Evolutionary conservation across 2,888 invertebrate species (phyloP).

Genomic region (Endomychus coccineus): DNA sequence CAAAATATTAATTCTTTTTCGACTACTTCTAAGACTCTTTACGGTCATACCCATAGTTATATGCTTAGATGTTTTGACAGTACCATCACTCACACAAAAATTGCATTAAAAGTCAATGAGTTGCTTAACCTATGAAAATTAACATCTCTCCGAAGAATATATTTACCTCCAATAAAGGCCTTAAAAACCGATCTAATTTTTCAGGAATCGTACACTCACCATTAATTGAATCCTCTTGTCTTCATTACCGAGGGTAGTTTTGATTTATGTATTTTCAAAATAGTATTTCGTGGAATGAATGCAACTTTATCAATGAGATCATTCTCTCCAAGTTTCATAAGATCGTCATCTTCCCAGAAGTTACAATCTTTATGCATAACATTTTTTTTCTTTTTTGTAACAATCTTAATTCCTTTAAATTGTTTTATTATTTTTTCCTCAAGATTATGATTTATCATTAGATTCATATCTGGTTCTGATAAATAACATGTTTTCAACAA

Average conservation of each 20-base stretch:
- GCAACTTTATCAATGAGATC: conserved; percentile 15
- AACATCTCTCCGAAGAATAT: conserved; percentile 13
- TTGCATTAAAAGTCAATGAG: conserved; percentile 18
- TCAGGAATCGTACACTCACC: conserved; percentile 17
- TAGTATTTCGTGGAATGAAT: conserved; percentile 8
- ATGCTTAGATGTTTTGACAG: conserved; percentile 26
- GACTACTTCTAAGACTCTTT: conserved; percentile 26
- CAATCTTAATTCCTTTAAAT: conserved; percentile 15
- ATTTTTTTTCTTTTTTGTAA: conserved; percentile 18
- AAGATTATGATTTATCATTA: too few species aligned
- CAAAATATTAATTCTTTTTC: conserved; percentile 24
- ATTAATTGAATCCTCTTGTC: conserved; percentile 10
- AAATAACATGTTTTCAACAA: too few species aligned
- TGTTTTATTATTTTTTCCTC: conserved; percentile 15
- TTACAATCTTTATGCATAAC: conserved; percentile 15
- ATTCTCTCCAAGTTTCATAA: conserved; percentile 14
- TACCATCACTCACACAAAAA: conserved; percentile 25
- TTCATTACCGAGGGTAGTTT: conserved; percentile 10
- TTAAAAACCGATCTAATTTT: conserved; percentile 14
- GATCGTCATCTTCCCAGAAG: conserved; percentile 14
- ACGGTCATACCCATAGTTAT: conserved; percentile 24
- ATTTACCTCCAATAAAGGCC: conserved; percentile 12
- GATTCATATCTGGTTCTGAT: too few species aligned
- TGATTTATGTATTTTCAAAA: conserved; percentile 8
- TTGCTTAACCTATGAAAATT: conserved; percentile 10